These are phyloP conservation scores for Euphysa ruthae DNA, from an alignment of 30 jellyfish, hydroid and myxozoan genomes.

Conservation along the genomic window DNA sequence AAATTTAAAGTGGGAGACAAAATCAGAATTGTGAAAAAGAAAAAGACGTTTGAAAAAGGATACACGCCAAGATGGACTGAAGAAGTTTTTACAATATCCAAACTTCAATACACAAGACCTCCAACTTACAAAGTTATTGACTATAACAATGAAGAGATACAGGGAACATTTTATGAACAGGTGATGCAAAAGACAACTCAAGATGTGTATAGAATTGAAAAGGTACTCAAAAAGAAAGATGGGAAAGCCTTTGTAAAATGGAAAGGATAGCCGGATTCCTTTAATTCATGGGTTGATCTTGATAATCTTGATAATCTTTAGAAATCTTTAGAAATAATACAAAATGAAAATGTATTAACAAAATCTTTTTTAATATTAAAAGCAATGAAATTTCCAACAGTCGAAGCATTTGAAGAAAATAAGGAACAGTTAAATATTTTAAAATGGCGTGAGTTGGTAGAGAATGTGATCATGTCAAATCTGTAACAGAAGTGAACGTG, in stretches of 20 bases:
- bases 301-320: too few species aligned
- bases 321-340: too few species aligned
- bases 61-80: slow-evolving; percentile 41
- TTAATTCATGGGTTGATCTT: slow-evolving; percentile 23
- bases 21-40: slow-evolving; percentile 7
- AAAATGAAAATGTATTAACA: too few species aligned
- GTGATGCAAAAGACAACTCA: slow-evolving; percentile 30
- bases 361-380: too few species aligned
- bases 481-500: neutral
- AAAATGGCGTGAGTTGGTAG: slow-evolving; percentile 18
- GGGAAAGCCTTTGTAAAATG: slow-evolving; percentile 22
- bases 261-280: slow-evolving; percentile 30
- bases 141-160: slow-evolving; percentile 14
- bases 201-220: slow-evolving; percentile 26
- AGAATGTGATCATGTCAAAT: slow-evolving; percentile 14
- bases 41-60: slow-evolving; percentile 22
- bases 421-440: too few species aligned
- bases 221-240: slow-evolving; percentile 19
- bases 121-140: slow-evolving; percentile 13
- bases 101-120: neutral
- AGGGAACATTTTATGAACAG: slow-evolving; percentile 19
- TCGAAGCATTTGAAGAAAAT: too few species aligned
- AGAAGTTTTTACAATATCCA: slow-evolving; percentile 16
- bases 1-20: slow-evolving; percentile 29
- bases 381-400: too few species aligned